Conservation (phyloP, 2,113 vertebrate species). For the Bungarus multicinctus region DNA sequence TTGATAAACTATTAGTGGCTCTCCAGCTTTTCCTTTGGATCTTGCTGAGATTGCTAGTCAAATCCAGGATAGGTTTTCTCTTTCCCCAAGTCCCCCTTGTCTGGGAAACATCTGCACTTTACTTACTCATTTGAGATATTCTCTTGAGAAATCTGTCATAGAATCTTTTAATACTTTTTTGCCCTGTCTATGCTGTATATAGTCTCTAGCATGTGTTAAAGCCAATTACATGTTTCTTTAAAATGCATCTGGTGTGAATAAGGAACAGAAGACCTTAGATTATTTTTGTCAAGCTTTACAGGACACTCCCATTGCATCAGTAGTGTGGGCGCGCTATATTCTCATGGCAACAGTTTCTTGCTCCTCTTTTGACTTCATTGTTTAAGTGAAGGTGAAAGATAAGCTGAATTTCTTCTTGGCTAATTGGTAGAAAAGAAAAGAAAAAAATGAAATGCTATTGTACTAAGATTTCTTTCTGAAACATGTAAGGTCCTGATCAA, state of each 20-base stretch:
- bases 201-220: neutral
- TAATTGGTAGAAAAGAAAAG: neutral
- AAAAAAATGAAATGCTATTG: neutral
- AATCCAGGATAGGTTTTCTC: neutral
- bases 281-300: neutral
- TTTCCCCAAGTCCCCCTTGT: neutral
- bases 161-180: neutral
- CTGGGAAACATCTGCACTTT: neutral
- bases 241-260: neutral
- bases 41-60: neutral
- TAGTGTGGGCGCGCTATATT: neutral
- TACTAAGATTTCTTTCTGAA: neutral
- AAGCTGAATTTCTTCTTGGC: neutral
- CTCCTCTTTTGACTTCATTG: neutral
- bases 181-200: neutral
- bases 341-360: neutral
- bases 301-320: neutral
- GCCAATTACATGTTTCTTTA: neutral
- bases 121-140: neutral
- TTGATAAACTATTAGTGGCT: neutral
- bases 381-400: neutral
- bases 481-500: neutral
- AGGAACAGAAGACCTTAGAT: neutral
- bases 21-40: neutral
- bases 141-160: neutral